Evolutionary conservation across 2,888 invertebrate species (phyloP).

Genomic region (Hololepta plana): DNA sequence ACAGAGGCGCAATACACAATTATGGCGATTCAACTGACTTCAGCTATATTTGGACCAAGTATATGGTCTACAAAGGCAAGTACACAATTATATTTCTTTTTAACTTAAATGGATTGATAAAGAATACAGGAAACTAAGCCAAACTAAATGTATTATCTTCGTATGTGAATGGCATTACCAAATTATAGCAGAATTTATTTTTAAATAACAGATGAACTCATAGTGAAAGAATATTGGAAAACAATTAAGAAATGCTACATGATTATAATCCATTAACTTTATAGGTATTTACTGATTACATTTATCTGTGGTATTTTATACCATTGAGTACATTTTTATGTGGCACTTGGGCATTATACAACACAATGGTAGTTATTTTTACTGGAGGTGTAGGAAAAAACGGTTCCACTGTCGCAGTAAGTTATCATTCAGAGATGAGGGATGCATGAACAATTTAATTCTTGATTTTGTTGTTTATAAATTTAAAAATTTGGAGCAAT

Average conservation of each 20-base stretch:
- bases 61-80: constrained; percentile 69
- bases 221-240: no score
- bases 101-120: neutral
- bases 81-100: constrained; percentile 7
- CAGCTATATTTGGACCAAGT: constrained; percentile 69
- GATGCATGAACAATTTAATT: no score
- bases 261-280: constrained; percentile 4
- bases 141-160: no score
- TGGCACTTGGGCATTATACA: constrained; percentile 51
- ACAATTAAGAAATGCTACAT: no score
- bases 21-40: constrained; percentile 71
- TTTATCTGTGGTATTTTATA: constrained; percentile 61
- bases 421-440: no score
- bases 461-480: no score
- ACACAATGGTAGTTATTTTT: constrained; percentile 47
- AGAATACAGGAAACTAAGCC: no score
- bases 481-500: no score
- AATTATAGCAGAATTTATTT: no score
- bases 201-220: no score
- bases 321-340: constrained; percentile 55
- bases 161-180: no score
- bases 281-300: constrained; percentile 38
- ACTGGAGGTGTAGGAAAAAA: constrained; percentile 91
- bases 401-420: constrained; percentile 94
- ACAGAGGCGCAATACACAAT: constrained; percentile 96